Percentiles rank a stretch among this genome's conserved stretches.
phyloP scores from a whole-genome alignment of 2,113 vertebrate species.

The Excalfactoria chinensis region DNA sequence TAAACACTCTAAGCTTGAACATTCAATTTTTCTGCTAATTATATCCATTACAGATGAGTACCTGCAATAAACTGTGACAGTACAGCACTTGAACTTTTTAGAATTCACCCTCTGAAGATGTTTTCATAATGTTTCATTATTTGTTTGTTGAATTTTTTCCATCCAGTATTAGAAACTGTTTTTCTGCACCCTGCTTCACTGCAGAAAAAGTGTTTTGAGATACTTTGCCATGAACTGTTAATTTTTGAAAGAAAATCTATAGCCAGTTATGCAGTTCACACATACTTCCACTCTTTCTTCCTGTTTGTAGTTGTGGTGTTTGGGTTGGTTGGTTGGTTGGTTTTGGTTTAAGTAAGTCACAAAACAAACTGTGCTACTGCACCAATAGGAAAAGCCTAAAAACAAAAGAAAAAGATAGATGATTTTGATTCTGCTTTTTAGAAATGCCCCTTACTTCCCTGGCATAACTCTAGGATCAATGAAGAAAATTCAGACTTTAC shows the following conservation, averaged over 20 bases:
- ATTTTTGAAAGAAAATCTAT: not conserved
- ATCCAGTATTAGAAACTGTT: not conserved
- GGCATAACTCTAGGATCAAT: not conserved
- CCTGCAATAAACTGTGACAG: not conserved
- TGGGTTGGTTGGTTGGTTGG: not conserved
- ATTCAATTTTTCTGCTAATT: slow-evolving; percentile 2
- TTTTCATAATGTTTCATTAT: not conserved
- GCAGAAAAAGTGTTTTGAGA: not conserved
- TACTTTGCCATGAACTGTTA: not conserved
- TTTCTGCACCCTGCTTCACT: not conserved
- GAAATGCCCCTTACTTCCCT: not conserved
- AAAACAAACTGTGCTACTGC: not conserved
- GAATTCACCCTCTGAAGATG: not conserved
- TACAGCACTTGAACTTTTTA: not conserved
- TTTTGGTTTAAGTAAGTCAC: not conserved
- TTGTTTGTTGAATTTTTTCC: not conserved
- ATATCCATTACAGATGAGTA: not conserved
- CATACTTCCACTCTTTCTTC: not conserved
- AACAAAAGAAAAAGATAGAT: not conserved
- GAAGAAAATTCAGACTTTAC: not conserved
- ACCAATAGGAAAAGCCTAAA: not conserved
- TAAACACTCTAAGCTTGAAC: not conserved
- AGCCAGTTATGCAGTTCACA: not conserved
- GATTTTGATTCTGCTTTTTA: not conserved
- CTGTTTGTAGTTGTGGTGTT: not conserved